A percentile compares a stretch with the other conserved stretches of the same genome.
These are phyloP conservation scores for Gobio gobio DNA, from an alignment of 2,113 vertebrate genomes.

Conservation along the genomic window DNA sequence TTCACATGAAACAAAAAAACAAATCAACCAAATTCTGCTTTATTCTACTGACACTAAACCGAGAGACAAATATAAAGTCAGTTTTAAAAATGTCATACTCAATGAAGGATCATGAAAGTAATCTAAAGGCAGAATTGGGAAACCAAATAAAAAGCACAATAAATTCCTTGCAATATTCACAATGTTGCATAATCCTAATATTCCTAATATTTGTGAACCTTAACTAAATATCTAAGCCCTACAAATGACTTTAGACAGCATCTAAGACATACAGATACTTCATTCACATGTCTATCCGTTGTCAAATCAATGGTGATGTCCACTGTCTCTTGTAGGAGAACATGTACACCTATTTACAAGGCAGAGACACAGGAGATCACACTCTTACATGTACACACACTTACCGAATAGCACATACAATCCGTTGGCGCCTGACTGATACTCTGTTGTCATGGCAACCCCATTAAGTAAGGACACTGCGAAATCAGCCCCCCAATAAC, in stretches of 20 bases:
- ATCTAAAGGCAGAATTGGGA: not conserved
- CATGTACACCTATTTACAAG: slow-evolving; percentile 40
- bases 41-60: not conserved
- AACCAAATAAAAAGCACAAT: not conserved
- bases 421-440: slow-evolving; percentile 69
- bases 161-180: not conserved
- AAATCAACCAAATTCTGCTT: not conserved
- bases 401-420: slow-evolving; percentile 44
- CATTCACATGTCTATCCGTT: not conserved
- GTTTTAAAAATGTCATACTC: not conserved
- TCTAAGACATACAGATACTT: not conserved
- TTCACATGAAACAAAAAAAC: not conserved
- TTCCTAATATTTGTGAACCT: not conserved
- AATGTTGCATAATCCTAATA: slow-evolving; percentile 17
- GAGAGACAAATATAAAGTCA: not conserved
- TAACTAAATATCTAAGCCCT: not conserved
- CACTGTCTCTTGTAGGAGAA: slow-evolving; percentile 23
- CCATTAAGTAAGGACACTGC: slow-evolving; percentile 79
- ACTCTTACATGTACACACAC: slow-evolving; percentile 43
- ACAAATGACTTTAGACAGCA: slow-evolving; percentile 13
- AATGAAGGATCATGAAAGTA: not conserved
- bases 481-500: slow-evolving; percentile 69
- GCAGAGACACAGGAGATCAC: slow-evolving; percentile 39
- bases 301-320: not conserved
- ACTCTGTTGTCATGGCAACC: slow-evolving; percentile 81